phyloP scores from a whole-genome alignment of 2,888 invertebrate species.

The Metellina segmentata region DNA sequence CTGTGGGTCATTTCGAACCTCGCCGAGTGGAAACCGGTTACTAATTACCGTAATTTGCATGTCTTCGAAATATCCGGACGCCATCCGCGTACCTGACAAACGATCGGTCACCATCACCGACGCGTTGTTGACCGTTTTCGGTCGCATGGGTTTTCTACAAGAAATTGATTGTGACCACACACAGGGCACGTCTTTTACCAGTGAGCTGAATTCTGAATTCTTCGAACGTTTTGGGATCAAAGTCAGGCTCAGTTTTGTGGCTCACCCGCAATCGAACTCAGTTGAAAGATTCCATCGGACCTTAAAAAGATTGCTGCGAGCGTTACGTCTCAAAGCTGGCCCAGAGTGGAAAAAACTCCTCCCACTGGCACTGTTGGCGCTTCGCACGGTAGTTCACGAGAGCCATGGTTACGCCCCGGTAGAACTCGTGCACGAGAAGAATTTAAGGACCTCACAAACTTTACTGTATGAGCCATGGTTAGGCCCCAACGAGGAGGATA shows the following conservation, averaged over 20 bases:
- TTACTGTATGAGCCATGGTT: not conserved
- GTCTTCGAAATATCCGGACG: no score
- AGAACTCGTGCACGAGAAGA: not conserved
- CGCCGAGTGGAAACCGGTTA: no score
- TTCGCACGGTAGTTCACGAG: not conserved
- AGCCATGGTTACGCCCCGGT: not conserved
- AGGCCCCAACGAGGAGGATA: no score
- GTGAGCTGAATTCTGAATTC: not conserved
- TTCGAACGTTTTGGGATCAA: slow-evolving; percentile 15
- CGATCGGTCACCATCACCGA: no score
- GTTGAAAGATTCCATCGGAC: slow-evolving; percentile 17
- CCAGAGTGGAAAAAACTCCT: not conserved
- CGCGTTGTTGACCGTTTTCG: no score
- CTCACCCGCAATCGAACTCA: not conserved
- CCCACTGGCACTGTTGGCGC: not conserved
- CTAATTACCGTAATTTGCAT: no score
- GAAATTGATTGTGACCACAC: no score
- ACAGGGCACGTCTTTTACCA: slow-evolving; percentile 22
- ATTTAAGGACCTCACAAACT: not conserved
- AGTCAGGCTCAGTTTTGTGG: not conserved
- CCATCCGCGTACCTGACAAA: no score
- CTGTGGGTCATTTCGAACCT: no score
- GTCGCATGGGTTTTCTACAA: no score
- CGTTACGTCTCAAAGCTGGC: not conserved
- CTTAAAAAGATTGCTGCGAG: not conserved